A percentile compares a stretch with the other conserved stretches of the same genome.
Conservation (phyloP, 1,140 invertebrate species). For the Melipona quadrifasciata region DNA sequence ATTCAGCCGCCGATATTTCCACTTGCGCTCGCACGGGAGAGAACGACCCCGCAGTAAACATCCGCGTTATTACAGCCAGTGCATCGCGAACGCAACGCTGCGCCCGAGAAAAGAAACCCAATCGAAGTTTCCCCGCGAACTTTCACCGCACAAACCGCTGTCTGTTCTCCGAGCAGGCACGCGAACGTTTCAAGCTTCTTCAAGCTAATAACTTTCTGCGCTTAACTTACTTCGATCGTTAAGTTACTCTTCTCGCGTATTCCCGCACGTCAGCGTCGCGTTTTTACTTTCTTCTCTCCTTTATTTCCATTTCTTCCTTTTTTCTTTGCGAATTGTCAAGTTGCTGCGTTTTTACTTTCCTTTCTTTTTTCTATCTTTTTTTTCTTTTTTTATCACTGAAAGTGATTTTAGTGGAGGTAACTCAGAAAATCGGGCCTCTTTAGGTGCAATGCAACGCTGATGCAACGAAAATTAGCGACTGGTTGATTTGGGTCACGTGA, state of each 20-base stretch:
- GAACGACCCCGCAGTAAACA: neutral
- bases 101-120: neutral
- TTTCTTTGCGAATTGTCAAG: neutral
- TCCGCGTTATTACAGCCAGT: neutral
- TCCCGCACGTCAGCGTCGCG: neutral
- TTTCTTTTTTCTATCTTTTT: neutral
- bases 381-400: neutral
- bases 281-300: too few relatives aligned
- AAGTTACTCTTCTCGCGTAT: neutral
- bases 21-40: neutral
- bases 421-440: too few relatives aligned
- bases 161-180: neutral
- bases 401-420: too few relatives aligned
- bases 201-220: conserved; percentile 19
- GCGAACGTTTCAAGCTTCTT: neutral
- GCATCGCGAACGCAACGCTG: neutral
- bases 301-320: too few relatives aligned
- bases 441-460: too few relatives aligned
- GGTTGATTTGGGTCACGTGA: too few relatives aligned
- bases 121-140: conserved; percentile 10
- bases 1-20: neutral
- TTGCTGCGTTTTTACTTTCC: neutral
- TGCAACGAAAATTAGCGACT: too few relatives aligned
- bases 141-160: neutral
- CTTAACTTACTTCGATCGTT: neutral